A percentile compares a stretch with the other conserved stretches of the same genome.
These are phyloP conservation scores for Rhea pennata DNA, from an alignment of 2,113 vertebrate genomes.

Conservation along the genomic window DNA sequence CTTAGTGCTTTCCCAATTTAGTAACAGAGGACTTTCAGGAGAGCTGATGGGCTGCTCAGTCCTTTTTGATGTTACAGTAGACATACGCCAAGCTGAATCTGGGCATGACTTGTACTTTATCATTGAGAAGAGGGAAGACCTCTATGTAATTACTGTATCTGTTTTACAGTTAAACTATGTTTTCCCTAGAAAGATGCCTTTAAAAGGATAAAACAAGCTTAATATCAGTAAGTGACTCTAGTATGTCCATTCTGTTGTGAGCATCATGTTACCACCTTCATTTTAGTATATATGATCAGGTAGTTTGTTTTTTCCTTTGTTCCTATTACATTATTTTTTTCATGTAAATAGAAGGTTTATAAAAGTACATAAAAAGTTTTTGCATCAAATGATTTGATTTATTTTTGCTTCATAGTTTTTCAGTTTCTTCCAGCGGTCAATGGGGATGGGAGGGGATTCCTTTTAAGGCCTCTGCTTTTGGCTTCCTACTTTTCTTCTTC, in stretches of 20 bases:
- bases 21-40: neutral
- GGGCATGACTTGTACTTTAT: neutral
- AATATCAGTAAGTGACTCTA: neutral
- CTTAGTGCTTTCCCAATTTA: neutral
- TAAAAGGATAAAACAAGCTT: neutral
- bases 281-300: neutral
- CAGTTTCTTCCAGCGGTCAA: neutral
- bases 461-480: neutral
- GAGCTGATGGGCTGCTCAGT: neutral
- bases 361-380: neutral
- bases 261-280: neutral
- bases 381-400: accelerated
- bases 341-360: neutral
- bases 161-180: neutral
- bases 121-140: neutral
- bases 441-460: neutral
- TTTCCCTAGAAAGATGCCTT: neutral
- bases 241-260: neutral
- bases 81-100: neutral
- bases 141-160: neutral
- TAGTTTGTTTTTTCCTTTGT: neutral
- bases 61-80: neutral
- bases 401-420: neutral
- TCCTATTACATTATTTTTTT: neutral
- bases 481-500: neutral